Conservation (phyloP, 2,797 vertebrate species). For the Poeciliopsis gracilis region DNA sequence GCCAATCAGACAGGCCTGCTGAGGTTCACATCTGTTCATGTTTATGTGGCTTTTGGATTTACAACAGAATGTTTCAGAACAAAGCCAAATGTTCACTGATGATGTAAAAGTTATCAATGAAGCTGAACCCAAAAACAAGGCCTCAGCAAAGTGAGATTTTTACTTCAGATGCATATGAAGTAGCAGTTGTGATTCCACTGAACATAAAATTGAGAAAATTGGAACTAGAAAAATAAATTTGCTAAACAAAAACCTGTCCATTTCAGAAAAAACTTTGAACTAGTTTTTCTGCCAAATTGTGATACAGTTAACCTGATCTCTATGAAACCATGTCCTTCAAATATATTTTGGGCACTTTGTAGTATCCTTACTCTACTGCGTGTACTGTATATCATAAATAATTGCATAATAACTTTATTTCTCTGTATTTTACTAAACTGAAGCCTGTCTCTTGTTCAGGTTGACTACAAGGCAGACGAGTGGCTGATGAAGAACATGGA, state of each 20-base stretch:
- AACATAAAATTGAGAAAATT: background rate
- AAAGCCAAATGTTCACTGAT: conserved; percentile 12
- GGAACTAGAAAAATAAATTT: too few relatives aligned
- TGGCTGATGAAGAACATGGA: conserved; percentile 99
- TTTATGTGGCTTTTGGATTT: conserved; percentile 31
- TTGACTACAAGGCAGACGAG: conserved; percentile 97
- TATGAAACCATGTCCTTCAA: background rate
- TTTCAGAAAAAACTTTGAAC: background rate
- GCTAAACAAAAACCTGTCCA: background rate
- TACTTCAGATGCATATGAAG: background rate
- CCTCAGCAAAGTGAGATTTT: background rate
- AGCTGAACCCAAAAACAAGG: background rate
- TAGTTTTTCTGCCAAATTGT: background rate
- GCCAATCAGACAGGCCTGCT: conserved; percentile 28
- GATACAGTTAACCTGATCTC: background rate
- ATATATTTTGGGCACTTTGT: background rate
- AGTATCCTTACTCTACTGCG: background rate
- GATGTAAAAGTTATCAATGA: conserved; percentile 8
- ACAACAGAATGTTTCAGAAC: background rate
- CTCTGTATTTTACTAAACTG: background rate
- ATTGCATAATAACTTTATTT: background rate
- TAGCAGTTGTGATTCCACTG: background rate
- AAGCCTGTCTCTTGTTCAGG: conserved; percentile 73
- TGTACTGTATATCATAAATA: background rate
- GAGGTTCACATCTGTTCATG: conserved; percentile 55